Conservation (phyloP, 2,113 vertebrate genomes). For the Mobula birostris region DNA sequence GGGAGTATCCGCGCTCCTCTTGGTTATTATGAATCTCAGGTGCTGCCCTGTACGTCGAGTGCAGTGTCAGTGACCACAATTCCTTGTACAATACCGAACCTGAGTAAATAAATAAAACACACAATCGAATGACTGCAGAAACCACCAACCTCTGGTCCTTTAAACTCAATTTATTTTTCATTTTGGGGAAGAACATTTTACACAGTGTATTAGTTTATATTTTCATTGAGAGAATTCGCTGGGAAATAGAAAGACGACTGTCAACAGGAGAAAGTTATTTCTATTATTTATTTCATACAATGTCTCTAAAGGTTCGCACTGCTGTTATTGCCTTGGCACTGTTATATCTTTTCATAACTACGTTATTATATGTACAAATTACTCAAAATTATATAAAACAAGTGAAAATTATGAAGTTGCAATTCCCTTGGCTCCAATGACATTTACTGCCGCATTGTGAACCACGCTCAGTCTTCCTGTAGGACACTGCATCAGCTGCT, state of each 20-base stretch:
- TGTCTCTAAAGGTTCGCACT: slow-evolving; percentile 58
- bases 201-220: slow-evolving; percentile 75
- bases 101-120: slow-evolving; percentile 17
- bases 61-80: not conserved
- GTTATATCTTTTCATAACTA: slow-evolving; percentile 77
- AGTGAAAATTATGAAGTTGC: slow-evolving; percentile 81
- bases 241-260: slow-evolving; percentile 51
- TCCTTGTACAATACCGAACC: not conserved
- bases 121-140: slow-evolving; percentile 19
- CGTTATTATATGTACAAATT: slow-evolving; percentile 83
- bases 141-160: slow-evolving; percentile 51
- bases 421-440: slow-evolving; percentile 58
- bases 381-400: slow-evolving; percentile 81
- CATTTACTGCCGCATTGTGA: slow-evolving; percentile 60
- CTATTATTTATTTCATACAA: slow-evolving; percentile 68
- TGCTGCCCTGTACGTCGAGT: not conserved
- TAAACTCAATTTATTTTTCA: slow-evolving; percentile 81
- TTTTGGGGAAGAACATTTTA: slow-evolving; percentile 72
- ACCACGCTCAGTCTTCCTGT: slow-evolving; percentile 80
- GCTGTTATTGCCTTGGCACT: slow-evolving; percentile 65
- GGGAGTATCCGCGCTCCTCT: not conserved
- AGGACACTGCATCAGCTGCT: slow-evolving; percentile 52
- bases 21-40: not conserved
- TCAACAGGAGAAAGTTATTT: slow-evolving; percentile 72
- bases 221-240: slow-evolving; percentile 70